Conservation (phyloP, 2,113 vertebrate genomes). For the Hiodon tergisus region DNA sequence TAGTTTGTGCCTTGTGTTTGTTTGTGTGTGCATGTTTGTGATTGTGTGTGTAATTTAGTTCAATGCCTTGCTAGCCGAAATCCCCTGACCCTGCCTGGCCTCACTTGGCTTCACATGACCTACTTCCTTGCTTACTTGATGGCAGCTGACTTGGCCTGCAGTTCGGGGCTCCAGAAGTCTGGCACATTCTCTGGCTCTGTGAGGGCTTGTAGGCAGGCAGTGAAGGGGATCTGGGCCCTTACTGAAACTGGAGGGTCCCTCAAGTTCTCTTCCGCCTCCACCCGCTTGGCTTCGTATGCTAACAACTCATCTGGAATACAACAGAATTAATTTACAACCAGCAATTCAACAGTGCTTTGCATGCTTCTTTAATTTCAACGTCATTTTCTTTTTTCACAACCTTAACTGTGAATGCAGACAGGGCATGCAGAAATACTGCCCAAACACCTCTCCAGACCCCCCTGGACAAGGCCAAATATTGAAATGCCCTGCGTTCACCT, state of each 20-base stretch:
- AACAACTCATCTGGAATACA: conserved; percentile 80
- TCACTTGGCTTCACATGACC: neutral
- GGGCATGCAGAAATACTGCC: too few species aligned
- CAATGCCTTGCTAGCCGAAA: neutral
- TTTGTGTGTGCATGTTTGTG: too few species aligned
- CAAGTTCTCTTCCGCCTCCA: conserved; percentile 82
- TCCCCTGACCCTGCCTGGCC: neutral
- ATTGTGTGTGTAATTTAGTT: too few species aligned
- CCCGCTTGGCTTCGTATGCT: conserved; percentile 76
- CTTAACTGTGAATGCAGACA: too few species aligned
- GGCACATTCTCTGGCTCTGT: conserved; percentile 89
- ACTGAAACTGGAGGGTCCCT: conserved; percentile 78
- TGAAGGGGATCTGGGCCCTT: conserved; percentile 89
- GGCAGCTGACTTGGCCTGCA: conserved; percentile 94
- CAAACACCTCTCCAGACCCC: too few species aligned
- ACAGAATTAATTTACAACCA: neutral
- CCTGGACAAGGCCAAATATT: too few species aligned
- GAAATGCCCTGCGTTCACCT: conserved; percentile 59
- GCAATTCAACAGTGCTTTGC: too few species aligned
- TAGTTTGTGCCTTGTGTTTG: too few species aligned
- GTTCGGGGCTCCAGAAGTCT: conserved; percentile 96
- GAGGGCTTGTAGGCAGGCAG: conserved; percentile 91
- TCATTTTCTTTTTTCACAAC: too few species aligned
- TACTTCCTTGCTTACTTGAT: conserved; percentile 75
- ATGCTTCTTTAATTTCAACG: too few species aligned